Conservation (phyloP, 2,888 invertebrate genomes). For the Drosophila anomelani region DNA sequence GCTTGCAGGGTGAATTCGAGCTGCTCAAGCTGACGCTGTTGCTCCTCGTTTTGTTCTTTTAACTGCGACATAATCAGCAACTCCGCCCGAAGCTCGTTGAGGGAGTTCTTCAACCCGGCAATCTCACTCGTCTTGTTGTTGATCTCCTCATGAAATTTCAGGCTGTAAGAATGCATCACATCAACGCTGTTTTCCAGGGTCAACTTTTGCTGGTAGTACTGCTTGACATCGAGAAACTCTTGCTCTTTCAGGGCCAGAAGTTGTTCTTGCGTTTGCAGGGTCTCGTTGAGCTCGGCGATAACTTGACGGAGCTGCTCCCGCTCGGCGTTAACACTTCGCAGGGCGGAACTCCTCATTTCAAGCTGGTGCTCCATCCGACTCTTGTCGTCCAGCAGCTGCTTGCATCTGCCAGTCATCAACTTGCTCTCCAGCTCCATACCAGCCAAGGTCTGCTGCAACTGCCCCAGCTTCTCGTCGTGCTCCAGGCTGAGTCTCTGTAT, state of each 20-base stretch:
- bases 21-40: slow-evolving; percentile 71
- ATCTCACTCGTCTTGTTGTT: slow-evolving; percentile 76
- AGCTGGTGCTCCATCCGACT: slow-evolving; percentile 64
- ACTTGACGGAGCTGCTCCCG: slow-evolving; percentile 69
- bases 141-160: slow-evolving; percentile 74
- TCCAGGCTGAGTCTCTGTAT: slow-evolving; percentile 73
- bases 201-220: slow-evolving; percentile 68
- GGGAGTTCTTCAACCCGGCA: slow-evolving; percentile 63
- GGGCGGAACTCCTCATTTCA: slow-evolving; percentile 48
- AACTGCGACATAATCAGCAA: slow-evolving; percentile 64
- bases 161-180: slow-evolving; percentile 74
- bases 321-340: slow-evolving; percentile 59
- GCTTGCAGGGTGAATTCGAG: slow-evolving; percentile 66
- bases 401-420: slow-evolving; percentile 78
- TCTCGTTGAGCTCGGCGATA: slow-evolving; percentile 66
- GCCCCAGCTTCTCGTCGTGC: slow-evolving; percentile 72
- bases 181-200: slow-evolving; percentile 69
- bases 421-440: slow-evolving; percentile 81
- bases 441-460: slow-evolving; percentile 75
- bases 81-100: slow-evolving; percentile 70
- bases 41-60: slow-evolving; percentile 69
- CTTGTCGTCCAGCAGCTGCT: slow-evolving; percentile 73
- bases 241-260: slow-evolving; percentile 66
- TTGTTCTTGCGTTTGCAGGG: slow-evolving; percentile 65
- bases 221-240: slow-evolving; percentile 70